Evolutionary conservation across 2,113 vertebrate species (phyloP).

Genomic region (Dermatemys mawii): DNA sequence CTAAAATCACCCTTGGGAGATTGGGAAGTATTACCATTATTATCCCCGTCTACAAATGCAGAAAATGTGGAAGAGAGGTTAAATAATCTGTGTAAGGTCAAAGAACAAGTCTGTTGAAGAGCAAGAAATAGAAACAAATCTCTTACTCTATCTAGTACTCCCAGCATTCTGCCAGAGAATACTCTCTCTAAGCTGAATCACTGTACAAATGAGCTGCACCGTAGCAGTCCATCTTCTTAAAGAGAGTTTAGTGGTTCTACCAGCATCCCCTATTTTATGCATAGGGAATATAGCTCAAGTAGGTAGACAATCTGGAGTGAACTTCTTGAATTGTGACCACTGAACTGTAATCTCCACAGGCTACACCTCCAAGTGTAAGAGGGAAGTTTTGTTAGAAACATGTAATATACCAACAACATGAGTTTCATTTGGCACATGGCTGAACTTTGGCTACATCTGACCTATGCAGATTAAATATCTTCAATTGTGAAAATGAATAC

Average conservation of each 20-base stretch:
- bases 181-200: not conserved
- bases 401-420: not conserved
- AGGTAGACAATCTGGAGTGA: not conserved
- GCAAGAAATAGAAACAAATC: not conserved
- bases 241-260: not conserved
- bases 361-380: not conserved
- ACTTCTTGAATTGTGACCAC: not conserved
- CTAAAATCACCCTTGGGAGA: not conserved
- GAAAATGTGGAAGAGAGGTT: not conserved
- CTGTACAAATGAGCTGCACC: not conserved
- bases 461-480: not conserved
- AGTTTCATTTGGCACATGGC: not conserved
- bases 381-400: not conserved
- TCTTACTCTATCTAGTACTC: not conserved
- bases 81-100: rapidly evolving
- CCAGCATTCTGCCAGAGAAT: not conserved
- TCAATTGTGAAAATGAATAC: not conserved
- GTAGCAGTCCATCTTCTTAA: not conserved
- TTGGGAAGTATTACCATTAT: not conserved
- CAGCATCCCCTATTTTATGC: not conserved
- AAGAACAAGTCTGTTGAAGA: not conserved
- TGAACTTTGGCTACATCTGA: not conserved
- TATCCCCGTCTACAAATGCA: not conserved
- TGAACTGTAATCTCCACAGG: not conserved
- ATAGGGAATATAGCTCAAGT: not conserved